Base-by-base conservation (phyloP, 1,140 invertebrate species). In the Philopotamus ludificatus region DNA sequence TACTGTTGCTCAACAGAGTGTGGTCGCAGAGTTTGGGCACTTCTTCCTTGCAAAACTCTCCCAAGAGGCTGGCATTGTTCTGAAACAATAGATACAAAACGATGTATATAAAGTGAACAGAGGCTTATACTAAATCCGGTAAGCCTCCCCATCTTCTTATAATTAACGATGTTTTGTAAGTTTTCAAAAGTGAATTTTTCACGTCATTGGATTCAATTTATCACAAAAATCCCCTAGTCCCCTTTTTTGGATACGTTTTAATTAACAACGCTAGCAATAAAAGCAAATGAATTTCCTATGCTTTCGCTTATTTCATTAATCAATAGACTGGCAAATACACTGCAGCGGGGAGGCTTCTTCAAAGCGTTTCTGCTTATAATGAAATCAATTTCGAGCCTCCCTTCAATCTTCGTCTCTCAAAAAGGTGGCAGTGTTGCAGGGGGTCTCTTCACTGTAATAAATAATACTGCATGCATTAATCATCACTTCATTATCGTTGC, bases 1-100 rank as follows among this genome's bases (percentile, higher is more conserved):
- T 89, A 18, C 86, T 85, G 73, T 90, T 90, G 1, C 85, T 85
- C 9, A 92, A 75, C 1, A 91, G 75, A n/a, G 86, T 85, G 71
- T 90, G 88, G 70, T 90, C 88, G 72, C 89, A 91, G 0, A 91
- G 75, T 42, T 84, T 77, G 0, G 89, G 89, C 2, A 87, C 85
- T 66, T 89, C 87, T 70, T 90, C 88, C 63, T 88, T 87, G 72
- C 88, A 90, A 71, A 90, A 90, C 58, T 89, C 86, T 0, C 88
- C 88, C 64, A 91, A 83, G 21, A 90, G 75, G 2, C 82, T 83
- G 0, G 83, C 77, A 47, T 85, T 85, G 71, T 76, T 70, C 68
- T 69, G 63, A 50, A 68, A 68, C 12, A 20, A 39, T 41, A 57
- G n/a, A n/a, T n/a, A n/a, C n/a, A n/a, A n/a, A n/a, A n/a, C n/a